A percentile compares a stretch with the other conserved stretches of the same genome.
Conservation (phyloP, 1,140 invertebrate genomes). For the Zaprionus kolodkinae region DNA sequence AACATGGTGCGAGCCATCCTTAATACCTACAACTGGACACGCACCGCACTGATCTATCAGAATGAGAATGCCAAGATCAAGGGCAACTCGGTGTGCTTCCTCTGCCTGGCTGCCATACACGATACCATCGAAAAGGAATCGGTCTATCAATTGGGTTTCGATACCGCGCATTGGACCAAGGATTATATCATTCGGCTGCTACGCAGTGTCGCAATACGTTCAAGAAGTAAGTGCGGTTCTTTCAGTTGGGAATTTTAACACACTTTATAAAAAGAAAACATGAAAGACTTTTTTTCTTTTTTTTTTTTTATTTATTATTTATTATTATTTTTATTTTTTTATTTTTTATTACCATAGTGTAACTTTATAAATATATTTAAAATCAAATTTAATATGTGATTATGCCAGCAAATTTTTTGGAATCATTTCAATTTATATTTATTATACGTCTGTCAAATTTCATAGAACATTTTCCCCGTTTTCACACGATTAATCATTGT, state of each 20-base stretch:
- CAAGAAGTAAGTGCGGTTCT: constrained; percentile 90
- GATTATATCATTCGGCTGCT: constrained; percentile 87
- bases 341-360: too few relatives aligned
- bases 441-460: not conserved
- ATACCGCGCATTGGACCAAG: constrained; percentile 83
- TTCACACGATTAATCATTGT: not conserved
- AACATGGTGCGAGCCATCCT: constrained; percentile 89
- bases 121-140: constrained; percentile 84
- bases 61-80: constrained; percentile 86
- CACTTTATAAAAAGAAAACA: too few relatives aligned
- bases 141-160: constrained; percentile 87
- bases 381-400: too few relatives aligned
- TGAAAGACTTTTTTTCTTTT: too few relatives aligned
- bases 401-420: too few relatives aligned
- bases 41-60: constrained; percentile 88
- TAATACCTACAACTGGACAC: constrained; percentile 88
- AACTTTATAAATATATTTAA: too few relatives aligned
- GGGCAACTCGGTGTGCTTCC: constrained; percentile 89
- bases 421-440: not conserved
- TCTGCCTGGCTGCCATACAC: constrained; percentile 88
- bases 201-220: constrained; percentile 87
- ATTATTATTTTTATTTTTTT: too few relatives aligned
- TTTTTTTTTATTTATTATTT: too few relatives aligned
- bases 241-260: not conserved
- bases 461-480: not conserved